Percentiles rank a stretch among this genome's conserved stretches.
Evolutionary conservation across 2,113 vertebrate genomes (phyloP).

Genomic region (Corythoichthys intestinalis): DNA sequence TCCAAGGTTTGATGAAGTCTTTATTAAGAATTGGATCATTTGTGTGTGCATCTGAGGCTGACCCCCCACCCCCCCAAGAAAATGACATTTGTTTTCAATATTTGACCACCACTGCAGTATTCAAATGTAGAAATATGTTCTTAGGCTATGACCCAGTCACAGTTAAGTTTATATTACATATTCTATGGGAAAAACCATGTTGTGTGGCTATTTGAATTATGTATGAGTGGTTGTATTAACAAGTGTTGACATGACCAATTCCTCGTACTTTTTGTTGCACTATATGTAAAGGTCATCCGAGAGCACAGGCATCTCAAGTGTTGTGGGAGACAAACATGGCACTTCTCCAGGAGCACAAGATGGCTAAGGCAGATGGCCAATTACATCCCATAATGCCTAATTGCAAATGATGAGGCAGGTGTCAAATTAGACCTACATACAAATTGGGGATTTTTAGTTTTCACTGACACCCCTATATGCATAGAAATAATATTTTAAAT

Average conservation of each 20-base stretch:
- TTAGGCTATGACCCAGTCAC: neutral
- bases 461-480: neutral
- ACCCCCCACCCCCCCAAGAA: too few species aligned
- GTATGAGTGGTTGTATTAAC: neutral
- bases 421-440: slow-evolving; percentile 69
- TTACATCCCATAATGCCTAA: slow-evolving; percentile 72
- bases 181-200: neutral
- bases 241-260: neutral
- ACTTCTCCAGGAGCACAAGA: slow-evolving; percentile 69
- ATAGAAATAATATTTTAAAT: slow-evolving; percentile 9
- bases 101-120: too few species aligned
- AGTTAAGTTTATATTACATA: neutral
- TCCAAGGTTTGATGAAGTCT: neutral
- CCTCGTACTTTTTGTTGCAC: neutral
- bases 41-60: neutral
- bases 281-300: slow-evolving; percentile 23
- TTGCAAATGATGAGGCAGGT: slow-evolving; percentile 77
- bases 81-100: too few species aligned
- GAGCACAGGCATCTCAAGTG: slow-evolving; percentile 31
- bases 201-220: neutral
- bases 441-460: slow-evolving; percentile 52
- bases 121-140: too few species aligned
- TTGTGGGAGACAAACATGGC: slow-evolving; percentile 63
- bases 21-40: neutral
- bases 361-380: slow-evolving; percentile 74